Percentiles rank a stretch among this genome's conserved stretches.
These are phyloP conservation scores for Rousettus leschenaultii DNA, from an alignment of 2,113 vertebrate species.

Conservation along the genomic window DNA sequence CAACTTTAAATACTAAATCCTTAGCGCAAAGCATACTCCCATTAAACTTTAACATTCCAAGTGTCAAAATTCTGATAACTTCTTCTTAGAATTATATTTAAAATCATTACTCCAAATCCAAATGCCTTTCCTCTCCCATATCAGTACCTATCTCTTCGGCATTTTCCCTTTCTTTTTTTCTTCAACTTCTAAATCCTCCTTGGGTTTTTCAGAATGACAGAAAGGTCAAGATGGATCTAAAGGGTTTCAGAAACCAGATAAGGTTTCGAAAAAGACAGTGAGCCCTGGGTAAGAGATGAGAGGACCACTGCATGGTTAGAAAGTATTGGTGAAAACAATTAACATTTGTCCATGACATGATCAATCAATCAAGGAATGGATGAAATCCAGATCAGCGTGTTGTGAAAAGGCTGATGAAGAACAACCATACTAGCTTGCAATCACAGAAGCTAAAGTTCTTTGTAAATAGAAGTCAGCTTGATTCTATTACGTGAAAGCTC, in stretches of 20 bases:
- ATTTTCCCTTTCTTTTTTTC: constrained; percentile 53
- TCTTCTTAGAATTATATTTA: constrained; percentile 61
- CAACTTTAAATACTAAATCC: constrained; percentile 54
- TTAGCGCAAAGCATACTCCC: constrained; percentile 40
- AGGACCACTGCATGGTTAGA: constrained; percentile 81
- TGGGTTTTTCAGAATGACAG: constrained; percentile 71
- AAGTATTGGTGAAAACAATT: constrained; percentile 92
- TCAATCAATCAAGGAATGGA: constrained; percentile 93
- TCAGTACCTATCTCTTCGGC: constrained; percentile 47
- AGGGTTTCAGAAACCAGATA: constrained; percentile 78
- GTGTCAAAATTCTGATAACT: constrained; percentile 65
- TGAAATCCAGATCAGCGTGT: constrained; percentile 88
- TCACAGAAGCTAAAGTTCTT: constrained; percentile 77
- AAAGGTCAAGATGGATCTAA: constrained; percentile 77
- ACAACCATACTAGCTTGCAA: constrained; percentile 80
- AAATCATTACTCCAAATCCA: constrained; percentile 51
- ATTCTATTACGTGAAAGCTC: constrained; percentile 81
- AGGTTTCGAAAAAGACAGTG: constrained; percentile 62
- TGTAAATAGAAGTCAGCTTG: constrained; percentile 86
- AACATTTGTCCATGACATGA: constrained; percentile 92
- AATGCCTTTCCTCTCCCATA: constrained; percentile 45
- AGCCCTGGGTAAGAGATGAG: constrained; percentile 82
- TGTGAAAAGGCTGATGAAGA: constrained; percentile 85
- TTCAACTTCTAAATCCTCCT: constrained; percentile 63
- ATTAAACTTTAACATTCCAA: constrained; percentile 68